A percentile compares a stretch with the other conserved stretches of the same genome.
These are phyloP conservation scores for Stegophylla sp. DNA, from an alignment of 2,888 invertebrate genomes.

Conservation along the genomic window DNA sequence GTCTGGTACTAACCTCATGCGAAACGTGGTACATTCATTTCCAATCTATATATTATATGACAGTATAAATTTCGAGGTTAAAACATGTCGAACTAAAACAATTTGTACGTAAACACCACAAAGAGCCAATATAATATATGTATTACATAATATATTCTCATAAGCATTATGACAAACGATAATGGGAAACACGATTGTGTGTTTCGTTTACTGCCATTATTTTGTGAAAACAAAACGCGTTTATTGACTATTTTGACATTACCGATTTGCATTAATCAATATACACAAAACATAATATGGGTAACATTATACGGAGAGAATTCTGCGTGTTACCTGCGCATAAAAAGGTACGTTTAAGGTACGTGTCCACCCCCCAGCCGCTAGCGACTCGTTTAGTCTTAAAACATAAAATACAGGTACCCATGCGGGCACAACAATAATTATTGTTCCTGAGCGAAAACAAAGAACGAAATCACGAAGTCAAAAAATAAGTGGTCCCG, in stretches of 20 bases:
- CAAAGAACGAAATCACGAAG: slow-evolving; percentile 55
- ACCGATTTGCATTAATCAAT: slow-evolving; percentile 5
- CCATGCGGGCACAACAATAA: not conserved
- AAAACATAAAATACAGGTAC: not conserved
- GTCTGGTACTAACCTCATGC: slow-evolving; percentile 21
- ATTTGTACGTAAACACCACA: not conserved
- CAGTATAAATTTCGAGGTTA: slow-evolving; percentile 43
- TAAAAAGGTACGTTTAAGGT: slow-evolving; percentile 9
- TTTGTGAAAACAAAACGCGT: not conserved
- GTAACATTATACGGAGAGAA: not conserved
- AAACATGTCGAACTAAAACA: not conserved
- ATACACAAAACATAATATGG: not conserved
- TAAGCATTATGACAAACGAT: not conserved
- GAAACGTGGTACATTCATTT: slow-evolving; percentile 25
- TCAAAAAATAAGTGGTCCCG: slow-evolving; percentile 45
- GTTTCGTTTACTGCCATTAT: not conserved
- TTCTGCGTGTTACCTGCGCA: not conserved
- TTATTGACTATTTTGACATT: not conserved
- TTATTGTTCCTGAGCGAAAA: slow-evolving; percentile 3
- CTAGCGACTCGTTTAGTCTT: not conserved
- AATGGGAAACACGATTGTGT: slow-evolving; percentile 17
- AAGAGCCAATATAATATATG: not conserved
- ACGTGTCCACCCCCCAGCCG: slow-evolving; percentile 39
- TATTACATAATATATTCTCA: not conserved
- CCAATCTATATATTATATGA: slow-evolving; percentile 11